phyloP scores from a whole-genome alignment of 2,888 invertebrate species.

The Torymus aiolomorphi region DNA sequence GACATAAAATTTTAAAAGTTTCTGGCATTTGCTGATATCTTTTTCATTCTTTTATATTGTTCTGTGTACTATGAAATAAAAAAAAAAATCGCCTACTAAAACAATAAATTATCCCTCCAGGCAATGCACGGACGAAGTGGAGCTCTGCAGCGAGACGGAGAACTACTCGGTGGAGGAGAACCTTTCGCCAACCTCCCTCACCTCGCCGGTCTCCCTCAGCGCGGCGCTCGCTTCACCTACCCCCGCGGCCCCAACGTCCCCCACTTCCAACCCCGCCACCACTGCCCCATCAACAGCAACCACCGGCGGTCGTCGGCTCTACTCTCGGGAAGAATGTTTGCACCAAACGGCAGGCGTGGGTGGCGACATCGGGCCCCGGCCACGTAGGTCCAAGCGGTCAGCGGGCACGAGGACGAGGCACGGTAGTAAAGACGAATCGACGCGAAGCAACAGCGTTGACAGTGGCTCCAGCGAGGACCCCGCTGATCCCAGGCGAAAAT shows the following conservation, averaged over 20 bases:
- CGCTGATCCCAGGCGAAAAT: slow-evolving; percentile 77
- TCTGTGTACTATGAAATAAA: no score
- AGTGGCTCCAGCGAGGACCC: slow-evolving; percentile 75
- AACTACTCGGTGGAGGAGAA: slow-evolving; percentile 70
- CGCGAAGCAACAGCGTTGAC: slow-evolving; percentile 77
- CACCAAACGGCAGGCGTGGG: slow-evolving; percentile 76
- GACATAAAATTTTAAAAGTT: no score
- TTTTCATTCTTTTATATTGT: no score
- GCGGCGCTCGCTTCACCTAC: slow-evolving; percentile 56
- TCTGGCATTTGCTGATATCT: no score
- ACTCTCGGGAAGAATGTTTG: slow-evolving; percentile 85
- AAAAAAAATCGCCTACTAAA: no score
- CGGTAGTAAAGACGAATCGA: slow-evolving; percentile 71
- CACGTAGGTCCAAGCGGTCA: slow-evolving; percentile 73
- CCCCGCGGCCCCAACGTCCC: slow-evolving; percentile 59
- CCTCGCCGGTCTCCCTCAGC: slow-evolving; percentile 58
- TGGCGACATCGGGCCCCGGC: slow-evolving; percentile 79
- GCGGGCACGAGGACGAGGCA: slow-evolving; percentile 67
- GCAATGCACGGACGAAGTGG: slow-evolving; percentile 72
- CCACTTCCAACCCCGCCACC: slow-evolving; percentile 51
- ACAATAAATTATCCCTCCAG: slow-evolving; percentile 57
- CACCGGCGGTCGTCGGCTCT: slow-evolving; percentile 78
- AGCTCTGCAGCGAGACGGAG: slow-evolving; percentile 72
- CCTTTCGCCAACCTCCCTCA: slow-evolving; percentile 62
- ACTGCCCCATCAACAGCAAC: slow-evolving; percentile 71